A percentile compares a stretch with the other conserved stretches of the same genome.
Conservation (phyloP, 2,888 invertebrate genomes). For the Harmothoe impar region DNA sequence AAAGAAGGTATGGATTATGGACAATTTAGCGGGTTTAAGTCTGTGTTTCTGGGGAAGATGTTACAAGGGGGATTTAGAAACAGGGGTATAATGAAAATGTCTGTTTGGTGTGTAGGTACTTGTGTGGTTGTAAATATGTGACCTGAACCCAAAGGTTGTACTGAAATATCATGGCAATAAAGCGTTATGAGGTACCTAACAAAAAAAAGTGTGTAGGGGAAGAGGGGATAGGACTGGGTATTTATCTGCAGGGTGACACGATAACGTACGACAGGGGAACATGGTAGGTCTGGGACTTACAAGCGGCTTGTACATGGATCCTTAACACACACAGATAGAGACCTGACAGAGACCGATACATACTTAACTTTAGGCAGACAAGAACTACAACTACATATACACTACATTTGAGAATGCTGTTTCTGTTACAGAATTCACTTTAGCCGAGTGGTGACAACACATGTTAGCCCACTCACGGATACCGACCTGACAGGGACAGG, state of each 20-base stretch:
- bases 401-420: no score
- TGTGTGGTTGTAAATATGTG: no score
- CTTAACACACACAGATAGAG: not conserved
- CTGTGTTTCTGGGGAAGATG: not conserved
- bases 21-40: no score
- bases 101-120: no score
- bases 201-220: no score
- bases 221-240: not conserved
- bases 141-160: no score
- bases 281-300: not conserved
- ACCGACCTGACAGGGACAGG: no score
- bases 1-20: no score
- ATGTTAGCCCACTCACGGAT: not conserved
- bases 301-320: not conserved
- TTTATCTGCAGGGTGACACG: conserved; percentile 3
- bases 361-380: not conserved
- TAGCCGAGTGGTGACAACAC: not conserved
- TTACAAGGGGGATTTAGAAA: no score
- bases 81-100: no score
- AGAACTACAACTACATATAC: not conserved
- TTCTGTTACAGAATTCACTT: not conserved
- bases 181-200: no score
- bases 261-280: not conserved
- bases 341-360: not conserved
- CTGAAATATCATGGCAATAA: no score